Evolutionary conservation across 2,888 invertebrate genomes (phyloP).

Genomic region (Drosophila siamana): DNA sequence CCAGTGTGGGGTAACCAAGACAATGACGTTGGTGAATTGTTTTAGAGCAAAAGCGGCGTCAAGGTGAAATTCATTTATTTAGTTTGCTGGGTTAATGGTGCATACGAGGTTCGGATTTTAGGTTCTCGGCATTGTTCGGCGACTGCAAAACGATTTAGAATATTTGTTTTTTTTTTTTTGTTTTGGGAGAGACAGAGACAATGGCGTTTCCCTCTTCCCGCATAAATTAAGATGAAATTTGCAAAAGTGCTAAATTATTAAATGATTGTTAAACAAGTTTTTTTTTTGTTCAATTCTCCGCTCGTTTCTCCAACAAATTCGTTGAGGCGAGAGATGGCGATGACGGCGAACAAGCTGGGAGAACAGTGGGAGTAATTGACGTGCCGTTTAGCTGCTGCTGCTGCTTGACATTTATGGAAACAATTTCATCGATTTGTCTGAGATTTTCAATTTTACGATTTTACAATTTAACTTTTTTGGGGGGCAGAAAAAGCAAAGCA

Average conservation of each 20-base stretch:
- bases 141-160: conserved; percentile 24
- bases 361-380: conserved; percentile 39
- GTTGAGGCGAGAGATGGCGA: conserved; percentile 16
- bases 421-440: conserved; percentile 16
- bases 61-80: conserved; percentile 79
- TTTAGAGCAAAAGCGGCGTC: conserved; percentile 53
- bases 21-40: conserved; percentile 69
- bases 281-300: conserved; percentile 41
- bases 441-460: conserved; percentile 1
- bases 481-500: not conserved
- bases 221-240: conserved; percentile 69
- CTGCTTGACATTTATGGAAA: conserved; percentile 15
- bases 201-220: conserved; percentile 45
- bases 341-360: conserved; percentile 13
- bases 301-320: conserved; percentile 28
- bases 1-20: conserved; percentile 50
- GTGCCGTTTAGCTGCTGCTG: conserved; percentile 21
- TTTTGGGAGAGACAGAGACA: conserved; percentile 36
- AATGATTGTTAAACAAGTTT: conserved; percentile 68
- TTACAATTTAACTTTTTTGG: not conserved
- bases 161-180: no score
- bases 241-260: conserved; percentile 76
- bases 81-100: conserved; percentile 72
- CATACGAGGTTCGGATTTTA: conserved; percentile 36
- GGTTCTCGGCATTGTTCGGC: conserved; percentile 20